Evolutionary conservation across 2,888 invertebrate genomes (phyloP).

Genomic region (Torymus tubicola): DNA sequence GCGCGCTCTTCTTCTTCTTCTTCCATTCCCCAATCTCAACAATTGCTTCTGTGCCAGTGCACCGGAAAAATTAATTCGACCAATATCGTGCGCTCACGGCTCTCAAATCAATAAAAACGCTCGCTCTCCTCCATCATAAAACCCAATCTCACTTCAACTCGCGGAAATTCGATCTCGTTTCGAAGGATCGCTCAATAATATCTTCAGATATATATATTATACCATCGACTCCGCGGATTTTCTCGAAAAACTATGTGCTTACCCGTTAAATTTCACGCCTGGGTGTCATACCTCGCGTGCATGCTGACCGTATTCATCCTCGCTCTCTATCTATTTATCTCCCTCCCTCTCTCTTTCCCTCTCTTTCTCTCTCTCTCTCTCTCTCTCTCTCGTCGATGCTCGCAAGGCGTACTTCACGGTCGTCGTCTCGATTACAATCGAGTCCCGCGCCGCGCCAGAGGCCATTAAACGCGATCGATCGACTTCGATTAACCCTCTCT

Average conservation of each 20-base stretch:
- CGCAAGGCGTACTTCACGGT: slow-evolving; percentile 20
- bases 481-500: slow-evolving; percentile 41
- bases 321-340: not conserved
- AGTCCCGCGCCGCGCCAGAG: not conserved
- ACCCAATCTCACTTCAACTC: not conserved
- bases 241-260: not conserved
- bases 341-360: too few species aligned
- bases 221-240: not conserved
- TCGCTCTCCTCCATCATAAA: too few species aligned
- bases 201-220: not conserved
- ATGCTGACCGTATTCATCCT: slow-evolving; percentile 23
- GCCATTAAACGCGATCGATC: slow-evolving; percentile 28
- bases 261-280: slow-evolving; percentile 52
- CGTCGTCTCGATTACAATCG: slow-evolving; percentile 53
- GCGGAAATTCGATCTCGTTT: slow-evolving; percentile 28
- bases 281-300: slow-evolving; percentile 38
- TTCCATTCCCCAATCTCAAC: not conserved
- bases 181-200: slow-evolving; percentile 55
- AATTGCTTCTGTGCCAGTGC: not conserved
- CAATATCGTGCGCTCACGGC: slow-evolving; percentile 18
- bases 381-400: not conserved
- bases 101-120: slow-evolving; percentile 42
- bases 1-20: not conserved
- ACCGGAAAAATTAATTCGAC: slow-evolving; percentile 35
- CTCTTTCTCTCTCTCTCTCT: too few species aligned